These are phyloP conservation scores for Macrosoma leucophasiata DNA, from an alignment of 2,888 invertebrate genomes.

Conservation along the genomic window DNA sequence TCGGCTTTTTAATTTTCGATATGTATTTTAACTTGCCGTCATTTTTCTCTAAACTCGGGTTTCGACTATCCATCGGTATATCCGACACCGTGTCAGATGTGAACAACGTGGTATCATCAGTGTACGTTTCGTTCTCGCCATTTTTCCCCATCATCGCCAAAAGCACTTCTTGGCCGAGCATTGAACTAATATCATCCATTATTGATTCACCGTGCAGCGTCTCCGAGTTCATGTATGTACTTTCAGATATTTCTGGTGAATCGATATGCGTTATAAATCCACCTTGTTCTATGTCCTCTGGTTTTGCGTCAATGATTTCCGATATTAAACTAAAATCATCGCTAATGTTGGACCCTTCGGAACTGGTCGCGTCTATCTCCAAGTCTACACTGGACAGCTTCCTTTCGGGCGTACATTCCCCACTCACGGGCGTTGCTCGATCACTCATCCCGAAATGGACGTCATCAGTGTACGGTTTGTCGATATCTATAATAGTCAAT, in stretches of 20 bases:
- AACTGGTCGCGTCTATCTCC: slow-evolving; percentile 74
- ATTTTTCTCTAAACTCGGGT: slow-evolving; percentile 73
- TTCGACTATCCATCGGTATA: slow-evolving; percentile 67
- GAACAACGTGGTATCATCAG: slow-evolving; percentile 82
- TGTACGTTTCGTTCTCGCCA: slow-evolving; percentile 79
- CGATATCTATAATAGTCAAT: slow-evolving; percentile 80
- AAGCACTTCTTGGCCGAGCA: slow-evolving; percentile 81
- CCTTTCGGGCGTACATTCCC: slow-evolving; percentile 59
- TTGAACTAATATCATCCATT: slow-evolving; percentile 86
- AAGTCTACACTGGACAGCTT: slow-evolving; percentile 61
- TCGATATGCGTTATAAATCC: slow-evolving; percentile 86
- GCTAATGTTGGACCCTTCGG: slow-evolving; percentile 80
- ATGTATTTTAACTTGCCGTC: slow-evolving; percentile 77
- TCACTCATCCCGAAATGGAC: slow-evolving; percentile 55
- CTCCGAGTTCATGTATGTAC: slow-evolving; percentile 80
- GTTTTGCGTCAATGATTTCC: slow-evolving; percentile 77
- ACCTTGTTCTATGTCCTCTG: slow-evolving; percentile 56
- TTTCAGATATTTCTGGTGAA: slow-evolving; percentile 87
- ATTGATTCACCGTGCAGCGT: slow-evolving; percentile 85
- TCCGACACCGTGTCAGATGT: slow-evolving; percentile 74
- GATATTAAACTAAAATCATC: slow-evolving; percentile 83
- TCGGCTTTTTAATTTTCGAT: slow-evolving; percentile 61
- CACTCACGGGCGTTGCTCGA: slow-evolving; percentile 50
- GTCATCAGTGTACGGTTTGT: slow-evolving; percentile 71
- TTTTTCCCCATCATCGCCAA: slow-evolving; percentile 79